These are phyloP conservation scores for Hiodon tergisus DNA, from an alignment of 2,113 vertebrate genomes.

Conservation along the genomic window DNA sequence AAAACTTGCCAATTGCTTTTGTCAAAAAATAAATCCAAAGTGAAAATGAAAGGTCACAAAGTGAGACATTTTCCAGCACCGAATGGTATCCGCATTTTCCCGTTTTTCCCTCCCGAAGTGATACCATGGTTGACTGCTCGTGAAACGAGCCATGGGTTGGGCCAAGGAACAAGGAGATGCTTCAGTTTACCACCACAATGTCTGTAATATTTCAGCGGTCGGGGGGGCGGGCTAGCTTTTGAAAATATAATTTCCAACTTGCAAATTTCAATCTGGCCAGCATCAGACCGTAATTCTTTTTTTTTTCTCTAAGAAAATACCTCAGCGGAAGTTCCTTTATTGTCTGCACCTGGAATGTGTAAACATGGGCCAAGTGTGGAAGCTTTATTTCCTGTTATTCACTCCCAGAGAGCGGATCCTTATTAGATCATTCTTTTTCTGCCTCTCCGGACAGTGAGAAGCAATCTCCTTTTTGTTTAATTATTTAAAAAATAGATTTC, in stretches of 20 bases:
- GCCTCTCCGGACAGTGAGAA: not conserved
- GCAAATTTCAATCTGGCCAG: too few species aligned
- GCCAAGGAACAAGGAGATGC: too few species aligned
- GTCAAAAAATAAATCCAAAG: slow-evolving; percentile 1
- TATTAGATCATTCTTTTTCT: not conserved
- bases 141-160: too few species aligned
- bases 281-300: too few species aligned
- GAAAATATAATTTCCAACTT: too few species aligned
- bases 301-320: too few species aligned
- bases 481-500: slow-evolving; percentile 1
- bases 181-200: too few species aligned
- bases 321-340: not conserved
- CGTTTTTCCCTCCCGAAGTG: not conserved
- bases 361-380: not conserved
- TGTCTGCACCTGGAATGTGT: too few species aligned
- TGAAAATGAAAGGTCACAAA: not conserved
- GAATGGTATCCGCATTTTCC: not conserved
- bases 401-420: not conserved
- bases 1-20: not conserved
- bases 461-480: not conserved
- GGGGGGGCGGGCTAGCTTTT: too few species aligned
- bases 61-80: not conserved
- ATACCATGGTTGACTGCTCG: too few species aligned
- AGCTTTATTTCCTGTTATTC: not conserved
- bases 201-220: too few species aligned